Evolutionary conservation across 1,140 invertebrate species (phyloP).

Genomic region (Cydia strobilella): DNA sequence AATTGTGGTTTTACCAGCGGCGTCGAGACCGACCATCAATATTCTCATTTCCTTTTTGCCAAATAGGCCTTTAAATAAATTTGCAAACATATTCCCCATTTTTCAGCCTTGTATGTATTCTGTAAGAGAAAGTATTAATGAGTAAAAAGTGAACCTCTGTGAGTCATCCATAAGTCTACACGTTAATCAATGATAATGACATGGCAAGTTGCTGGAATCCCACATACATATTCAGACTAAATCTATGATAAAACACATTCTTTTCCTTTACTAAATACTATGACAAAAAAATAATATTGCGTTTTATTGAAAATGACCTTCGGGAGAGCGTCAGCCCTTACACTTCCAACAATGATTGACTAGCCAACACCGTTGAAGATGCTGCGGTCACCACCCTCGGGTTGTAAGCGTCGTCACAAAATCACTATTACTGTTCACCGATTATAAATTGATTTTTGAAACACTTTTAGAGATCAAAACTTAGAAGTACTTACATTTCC

Average conservation of each 20-base stretch:
- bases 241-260: slow-evolving; percentile 25
- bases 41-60: slow-evolving; percentile 99
- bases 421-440: slow-evolving; percentile 14
- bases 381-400: slow-evolving; percentile 45
- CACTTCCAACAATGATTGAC: slow-evolving; percentile 31
- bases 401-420: slow-evolving; percentile 36
- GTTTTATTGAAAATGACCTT: slow-evolving; percentile 30
- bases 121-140: slow-evolving; percentile 76
- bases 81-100: slow-evolving; percentile 93
- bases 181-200: slow-evolving; percentile 79
- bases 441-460: neutral
- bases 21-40: slow-evolving; percentile 98
- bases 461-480: neutral
- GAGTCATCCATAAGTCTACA: slow-evolving; percentile 71
- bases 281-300: neutral
- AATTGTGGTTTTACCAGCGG: slow-evolving; percentile 99
- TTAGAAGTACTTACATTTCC: slow-evolving; percentile 81
- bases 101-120: slow-evolving; percentile 79
- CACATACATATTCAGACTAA: slow-evolving; percentile 38
- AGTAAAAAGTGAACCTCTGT: slow-evolving; percentile 59
- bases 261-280: neutral
- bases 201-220: slow-evolving; percentile 69
- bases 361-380: slow-evolving; percentile 42
- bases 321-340: slow-evolving; percentile 34
- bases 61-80: slow-evolving; percentile 97